Evolutionary conservation across 2,888 invertebrate species (phyloP).

Genomic region (Chromoteleia sp.): DNA sequence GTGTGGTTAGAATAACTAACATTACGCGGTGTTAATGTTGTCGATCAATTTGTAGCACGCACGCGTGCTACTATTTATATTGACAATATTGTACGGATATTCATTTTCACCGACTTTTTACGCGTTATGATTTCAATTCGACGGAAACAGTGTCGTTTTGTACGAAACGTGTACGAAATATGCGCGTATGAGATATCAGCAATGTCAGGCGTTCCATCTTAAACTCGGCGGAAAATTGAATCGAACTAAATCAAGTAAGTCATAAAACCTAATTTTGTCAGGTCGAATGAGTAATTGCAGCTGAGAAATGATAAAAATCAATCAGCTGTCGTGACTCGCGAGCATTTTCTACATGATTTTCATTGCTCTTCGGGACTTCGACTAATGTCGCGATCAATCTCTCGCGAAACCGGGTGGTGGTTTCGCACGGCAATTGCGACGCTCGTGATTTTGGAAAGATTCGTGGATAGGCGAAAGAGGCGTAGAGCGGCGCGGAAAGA

Average conservation of each 20-base stretch:
- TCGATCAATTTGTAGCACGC: not conserved
- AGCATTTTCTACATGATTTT: constrained; percentile 67
- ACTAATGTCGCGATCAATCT: constrained; percentile 69
- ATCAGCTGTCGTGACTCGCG: constrained; percentile 62
- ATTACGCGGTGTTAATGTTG: constrained; percentile 25
- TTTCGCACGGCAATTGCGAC: constrained; percentile 59
- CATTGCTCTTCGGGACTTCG: constrained; percentile 56
- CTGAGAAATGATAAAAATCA: constrained; percentile 67
- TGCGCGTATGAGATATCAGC: too few species aligned
- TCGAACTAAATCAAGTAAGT: constrained; percentile 22
- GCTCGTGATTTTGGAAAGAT: constrained; percentile 65
- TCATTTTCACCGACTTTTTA: not conserved
- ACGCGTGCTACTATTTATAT: not conserved
- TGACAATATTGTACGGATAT: not conserved
- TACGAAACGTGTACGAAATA: too few species aligned
- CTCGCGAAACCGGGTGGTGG: constrained; percentile 58
- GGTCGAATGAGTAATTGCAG: constrained; percentile 49
- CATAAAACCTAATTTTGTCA: constrained; percentile 44
- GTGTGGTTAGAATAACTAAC: constrained; percentile 19
- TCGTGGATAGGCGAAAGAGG: constrained; percentile 61
- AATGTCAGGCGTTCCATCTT: too few species aligned
- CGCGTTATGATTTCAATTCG: too few species aligned
- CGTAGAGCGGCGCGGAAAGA: constrained; percentile 52
- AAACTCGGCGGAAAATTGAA: constrained; percentile 17
- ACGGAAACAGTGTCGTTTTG: too few species aligned